Evolutionary conservation across 2,888 invertebrate genomes (phyloP).

Genomic region (Ophioninae sp.): DNA sequence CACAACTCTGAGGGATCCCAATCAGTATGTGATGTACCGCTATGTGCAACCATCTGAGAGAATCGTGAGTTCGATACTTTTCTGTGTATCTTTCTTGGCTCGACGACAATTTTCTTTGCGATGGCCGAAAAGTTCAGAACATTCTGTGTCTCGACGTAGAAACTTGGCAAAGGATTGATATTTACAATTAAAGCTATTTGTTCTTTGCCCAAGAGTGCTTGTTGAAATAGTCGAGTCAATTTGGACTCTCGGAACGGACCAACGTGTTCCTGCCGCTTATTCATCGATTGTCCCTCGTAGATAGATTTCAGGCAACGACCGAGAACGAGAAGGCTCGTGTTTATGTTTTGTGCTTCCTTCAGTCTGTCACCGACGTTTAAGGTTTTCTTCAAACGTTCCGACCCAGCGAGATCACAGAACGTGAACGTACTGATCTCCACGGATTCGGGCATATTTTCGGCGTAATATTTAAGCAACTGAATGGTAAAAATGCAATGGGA

Average conservation of each 20-base stretch:
- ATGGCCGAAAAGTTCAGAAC: constrained; percentile 94
- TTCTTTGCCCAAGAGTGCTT: constrained; percentile 89
- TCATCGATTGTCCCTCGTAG: constrained; percentile 78
- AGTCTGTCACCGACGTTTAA: constrained; percentile 90
- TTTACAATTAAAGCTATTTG: constrained; percentile 93
- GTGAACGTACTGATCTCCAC: constrained; percentile 77
- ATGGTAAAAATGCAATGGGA: constrained; percentile 96
- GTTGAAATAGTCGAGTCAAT: constrained; percentile 92
- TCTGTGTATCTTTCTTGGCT: constrained; percentile 67
- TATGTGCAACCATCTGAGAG: constrained; percentile 74
- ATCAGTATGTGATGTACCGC: constrained; percentile 72
- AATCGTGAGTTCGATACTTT: constrained; percentile 72
- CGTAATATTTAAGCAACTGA: constrained; percentile 86
- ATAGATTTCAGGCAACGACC: constrained; percentile 90
- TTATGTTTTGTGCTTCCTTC: constrained; percentile 95
- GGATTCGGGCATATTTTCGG: constrained; percentile 71
- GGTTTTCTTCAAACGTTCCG: constrained; percentile 92
- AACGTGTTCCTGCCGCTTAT: constrained; percentile 72
- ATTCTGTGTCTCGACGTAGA: constrained; percentile 92
- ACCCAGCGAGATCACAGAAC: constrained; percentile 96
- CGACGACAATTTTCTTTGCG: constrained; percentile 85
- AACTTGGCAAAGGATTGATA: constrained; percentile 88
- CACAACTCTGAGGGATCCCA: constrained; percentile 73
- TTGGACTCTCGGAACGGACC: constrained; percentile 92
- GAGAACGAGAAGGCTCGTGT: constrained; percentile 92